Base-by-base conservation (phyloP, 2,113 vertebrate species). In the Budorcas taxicolor region DNA sequence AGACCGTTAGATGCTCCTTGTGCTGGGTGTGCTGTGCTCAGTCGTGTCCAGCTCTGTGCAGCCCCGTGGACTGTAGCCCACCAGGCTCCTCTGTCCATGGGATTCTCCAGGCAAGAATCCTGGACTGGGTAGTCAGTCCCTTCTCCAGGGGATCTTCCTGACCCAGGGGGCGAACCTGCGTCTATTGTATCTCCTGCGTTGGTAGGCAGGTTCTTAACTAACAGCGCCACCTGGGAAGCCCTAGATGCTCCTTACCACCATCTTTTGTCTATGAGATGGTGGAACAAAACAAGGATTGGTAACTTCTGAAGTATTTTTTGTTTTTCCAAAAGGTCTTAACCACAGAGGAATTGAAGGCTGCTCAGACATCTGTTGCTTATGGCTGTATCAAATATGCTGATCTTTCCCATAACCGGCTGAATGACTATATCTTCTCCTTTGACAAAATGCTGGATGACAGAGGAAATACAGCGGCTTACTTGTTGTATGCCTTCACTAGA, bases 371-470 rank as follows among this genome's bases (percentile, higher is more conserved):
- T 0, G 99, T 99, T 0, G 99, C 99, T 0, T 99, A 99, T 25
- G 99, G 99, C 29, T 99, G 99, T 94, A 99, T 99, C 96, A 99
- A 99, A 78, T 99, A 99, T 0, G 99, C 99, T n/a, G 99, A 99
- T 97, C 99, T 99, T 21, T 99, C 99, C 19, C 99, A 99, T 98
- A 99, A 99, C 98, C 99, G 99, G 85, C 98, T 99, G 97, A 99
- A 99, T 23, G 99, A 99, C 98, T 99, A 99, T 31, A 98, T 99
- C 53, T 99, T 99, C 99, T 99, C 99, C 71, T 99, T 99, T 31
- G 99, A 99, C 98, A 99, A 99, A 98, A 99, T 99, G 99, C 98
- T 99, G 95, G 99, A 99, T 23, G 99, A 99, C 98, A 98, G 99
- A 95, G 99, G 99, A 58, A 99, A 99, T 98, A 99, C 99, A 0